Conservation (phyloP, 1,140 invertebrate species). For the Leguminivora glycinivorella region DNA sequence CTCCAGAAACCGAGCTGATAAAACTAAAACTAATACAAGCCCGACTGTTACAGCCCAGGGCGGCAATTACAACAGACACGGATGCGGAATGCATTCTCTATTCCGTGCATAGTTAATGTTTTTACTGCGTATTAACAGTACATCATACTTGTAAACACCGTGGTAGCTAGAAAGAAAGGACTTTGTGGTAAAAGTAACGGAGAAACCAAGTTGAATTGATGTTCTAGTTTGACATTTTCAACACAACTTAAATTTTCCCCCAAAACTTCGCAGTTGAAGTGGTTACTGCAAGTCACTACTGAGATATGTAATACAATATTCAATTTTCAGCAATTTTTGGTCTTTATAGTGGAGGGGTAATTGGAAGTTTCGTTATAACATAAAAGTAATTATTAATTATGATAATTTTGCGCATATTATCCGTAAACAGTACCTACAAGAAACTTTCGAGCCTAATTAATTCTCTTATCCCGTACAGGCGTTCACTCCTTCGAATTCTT, state of each 20-base stretch:
- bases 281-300: background rate
- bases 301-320: background rate
- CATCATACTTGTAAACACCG: background rate
- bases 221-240: background rate
- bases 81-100: constrained; percentile 16
- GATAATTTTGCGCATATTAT: too few species aligned
- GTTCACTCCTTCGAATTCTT: too few species aligned
- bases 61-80: constrained; percentile 18
- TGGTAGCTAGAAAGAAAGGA: background rate
- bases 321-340: background rate
- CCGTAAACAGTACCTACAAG: too few species aligned
- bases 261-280: background rate
- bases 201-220: background rate
- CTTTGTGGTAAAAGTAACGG: background rate
- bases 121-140: background rate
- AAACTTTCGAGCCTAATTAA: too few species aligned
- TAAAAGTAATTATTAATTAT: too few species aligned
- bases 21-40: background rate
- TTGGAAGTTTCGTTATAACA: too few species aligned
- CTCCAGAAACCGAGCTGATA: background rate
- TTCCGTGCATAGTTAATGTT: constrained; percentile 22
- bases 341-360: too few species aligned
- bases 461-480: too few species aligned
- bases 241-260: background rate
- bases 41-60: background rate